Conservation (phyloP, 2,888 invertebrate genomes). For the Drosophila melanocephala region DNA sequence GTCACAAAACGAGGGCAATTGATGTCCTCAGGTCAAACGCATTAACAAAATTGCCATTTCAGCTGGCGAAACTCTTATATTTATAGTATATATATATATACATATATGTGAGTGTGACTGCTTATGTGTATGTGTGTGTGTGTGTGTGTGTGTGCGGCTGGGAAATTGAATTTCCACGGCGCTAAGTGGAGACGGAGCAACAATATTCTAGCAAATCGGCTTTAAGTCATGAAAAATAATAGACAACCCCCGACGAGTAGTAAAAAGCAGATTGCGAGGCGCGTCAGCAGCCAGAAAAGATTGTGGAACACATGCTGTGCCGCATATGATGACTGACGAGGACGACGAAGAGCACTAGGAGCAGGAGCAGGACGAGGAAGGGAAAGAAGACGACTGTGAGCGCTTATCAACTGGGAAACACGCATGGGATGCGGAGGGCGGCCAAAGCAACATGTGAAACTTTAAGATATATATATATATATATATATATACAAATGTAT, state of each 20-base stretch:
- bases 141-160: conserved; percentile 41
- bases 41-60: conserved; percentile 80
- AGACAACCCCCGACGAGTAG: conserved; percentile 74
- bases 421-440: conserved; percentile 50
- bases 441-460: conserved; percentile 72
- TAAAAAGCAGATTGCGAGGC: conserved; percentile 80
- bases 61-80: conserved; percentile 55
- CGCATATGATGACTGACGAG: conserved; percentile 76
- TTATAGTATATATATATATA: background rate
- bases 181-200: conserved; percentile 68
- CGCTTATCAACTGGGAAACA: conserved; percentile 71
- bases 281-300: conserved; percentile 72
- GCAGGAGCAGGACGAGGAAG: background rate
- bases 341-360: conserved; percentile 1
- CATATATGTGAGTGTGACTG: conserved; percentile 39
- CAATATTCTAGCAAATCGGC: conserved; percentile 85
- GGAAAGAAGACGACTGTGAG: conserved; percentile 20
- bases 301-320: conserved; percentile 85
- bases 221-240: conserved; percentile 84
- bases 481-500: background rate
- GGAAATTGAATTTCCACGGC: conserved; percentile 77
- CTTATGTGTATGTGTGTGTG: background rate
- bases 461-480: background rate
- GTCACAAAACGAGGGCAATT: conserved; percentile 80
- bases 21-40: conserved; percentile 82